Conservation (phyloP, 2,888 invertebrate species). For the Nemapogon koenigi region DNA sequence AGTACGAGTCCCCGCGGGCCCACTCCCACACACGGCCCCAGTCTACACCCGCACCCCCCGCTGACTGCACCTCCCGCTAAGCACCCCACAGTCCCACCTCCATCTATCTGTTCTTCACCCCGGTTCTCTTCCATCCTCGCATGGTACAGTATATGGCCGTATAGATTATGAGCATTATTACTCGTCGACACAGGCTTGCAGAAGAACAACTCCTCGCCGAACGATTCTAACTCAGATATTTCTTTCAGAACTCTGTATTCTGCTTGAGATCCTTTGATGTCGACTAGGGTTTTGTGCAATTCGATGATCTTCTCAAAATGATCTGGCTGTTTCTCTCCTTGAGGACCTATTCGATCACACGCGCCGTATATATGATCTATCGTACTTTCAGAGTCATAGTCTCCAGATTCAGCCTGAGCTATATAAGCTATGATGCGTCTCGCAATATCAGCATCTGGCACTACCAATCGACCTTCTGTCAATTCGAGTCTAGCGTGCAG, state of each 20-base stretch:
- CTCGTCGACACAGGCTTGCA: constrained; percentile 67
- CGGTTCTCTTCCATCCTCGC: constrained; percentile 62
- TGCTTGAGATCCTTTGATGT: constrained; percentile 78
- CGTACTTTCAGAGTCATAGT: constrained; percentile 68
- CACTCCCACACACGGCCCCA: constrained; percentile 72
- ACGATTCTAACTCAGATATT: constrained; percentile 79
- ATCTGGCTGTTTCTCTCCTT: constrained; percentile 67
- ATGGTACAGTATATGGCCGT: constrained; percentile 73
- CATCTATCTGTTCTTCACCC: constrained; percentile 49
- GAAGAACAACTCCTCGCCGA: constrained; percentile 85
- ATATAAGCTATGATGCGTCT: constrained; percentile 78
- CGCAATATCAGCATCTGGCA: constrained; percentile 72
- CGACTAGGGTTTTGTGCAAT: constrained; percentile 66
- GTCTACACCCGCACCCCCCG: constrained; percentile 51
- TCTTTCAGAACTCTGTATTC: constrained; percentile 85
- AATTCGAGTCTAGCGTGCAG: constrained; percentile 82
- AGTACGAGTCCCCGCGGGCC: constrained; percentile 85
- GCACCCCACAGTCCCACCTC: constrained; percentile 52
- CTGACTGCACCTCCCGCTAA: constrained; percentile 46
- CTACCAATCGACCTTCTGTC: constrained; percentile 74
- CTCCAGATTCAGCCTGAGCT: constrained; percentile 77
- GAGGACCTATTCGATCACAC: constrained; percentile 68
- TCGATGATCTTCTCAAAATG: constrained; percentile 68
- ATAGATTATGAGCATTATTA: constrained; percentile 76
- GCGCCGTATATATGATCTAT: constrained; percentile 68